phyloP scores from a whole-genome alignment of 2,888 invertebrate species.

The Vanessa cardui region DNA sequence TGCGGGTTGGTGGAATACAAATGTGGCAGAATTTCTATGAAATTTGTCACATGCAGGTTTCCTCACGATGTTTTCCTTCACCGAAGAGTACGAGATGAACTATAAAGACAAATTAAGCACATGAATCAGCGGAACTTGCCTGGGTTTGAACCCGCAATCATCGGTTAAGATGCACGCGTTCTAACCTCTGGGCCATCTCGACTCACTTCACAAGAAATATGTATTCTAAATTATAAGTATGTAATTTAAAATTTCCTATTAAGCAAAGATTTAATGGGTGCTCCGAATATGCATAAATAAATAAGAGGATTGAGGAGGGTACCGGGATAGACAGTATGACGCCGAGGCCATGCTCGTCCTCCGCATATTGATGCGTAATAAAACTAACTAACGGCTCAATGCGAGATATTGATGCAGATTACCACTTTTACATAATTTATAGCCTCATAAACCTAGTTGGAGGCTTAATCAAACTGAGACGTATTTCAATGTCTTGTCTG shows the following conservation, averaged over 20 bases:
- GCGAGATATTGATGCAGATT: conserved; percentile 49
- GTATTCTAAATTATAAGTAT: no score
- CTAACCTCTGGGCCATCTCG: no score
- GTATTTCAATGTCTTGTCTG: not conserved
- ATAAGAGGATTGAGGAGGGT: conserved; percentile 49
- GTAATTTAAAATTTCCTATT: no score
- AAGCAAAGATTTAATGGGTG: conserved; percentile 32
- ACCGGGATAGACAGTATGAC: conserved; percentile 66
- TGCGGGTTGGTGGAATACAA: no score
- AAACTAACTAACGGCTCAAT: conserved; percentile 50
- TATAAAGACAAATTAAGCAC: no score
- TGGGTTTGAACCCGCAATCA: no score
- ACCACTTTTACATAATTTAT: conserved; percentile 47
- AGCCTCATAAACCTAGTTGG: conserved; percentile 27
- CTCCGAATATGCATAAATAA: conserved; percentile 48
- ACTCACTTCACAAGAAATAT: not conserved
- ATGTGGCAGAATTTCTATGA: no score
- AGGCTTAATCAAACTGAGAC: not conserved
- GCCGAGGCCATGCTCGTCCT: conserved; percentile 51
- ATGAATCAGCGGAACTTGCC: no score
- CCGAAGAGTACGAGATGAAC: no score
- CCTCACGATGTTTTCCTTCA: no score
- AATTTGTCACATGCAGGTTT: no score
- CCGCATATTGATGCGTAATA: conserved; percentile 64
- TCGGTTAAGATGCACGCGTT: no score